Evolutionary conservation across 2,888 invertebrate species (phyloP), one percentile per base, ranked within the genome.

Genomic region (Pemphredon lugubris): DNA sequence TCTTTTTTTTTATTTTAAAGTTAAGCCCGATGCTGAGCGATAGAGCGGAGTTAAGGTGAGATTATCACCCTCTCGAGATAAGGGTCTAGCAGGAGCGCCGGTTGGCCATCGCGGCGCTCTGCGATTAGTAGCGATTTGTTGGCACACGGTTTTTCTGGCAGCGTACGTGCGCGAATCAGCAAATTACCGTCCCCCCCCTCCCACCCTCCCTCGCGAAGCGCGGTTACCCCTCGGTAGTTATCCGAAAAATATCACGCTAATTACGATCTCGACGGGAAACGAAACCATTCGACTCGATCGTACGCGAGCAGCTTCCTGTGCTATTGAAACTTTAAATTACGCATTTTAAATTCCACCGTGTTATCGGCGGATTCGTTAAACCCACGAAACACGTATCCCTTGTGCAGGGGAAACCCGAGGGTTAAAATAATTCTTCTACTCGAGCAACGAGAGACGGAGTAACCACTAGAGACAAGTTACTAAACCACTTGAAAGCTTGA

Each of bases 401-500:
- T n/a, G n/a, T n/a, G n/a, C n/a, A n/a, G n/a, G n/a, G n/a, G n/a
- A n/a, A n/a, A n/a, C n/a, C n/a, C n/a, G n/a, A n/a, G n/a, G n/a
- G n/a, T n/a, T n/a, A n/a, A n/a, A n/a, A n/a, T n/a, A n/a, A n/a
- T n/a, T n/a, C n/a, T n/a, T n/a, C n/a, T n/a, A n/a, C n/a, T n/a
- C n/a, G n/a, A n/a, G n/a, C n/a, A n/a, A n/a, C n/a, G n/a, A 14
- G 57, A 14, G 45, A 30, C 58, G 34, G n/a, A 40, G 16, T 54
- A 60, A 45, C 53, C 61, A 54, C 42, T 16, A 34, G 58, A 60
- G 61, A 72, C 61, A 73, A 61, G 63, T 69, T 73, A 48, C 66
- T 48, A 71, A 78, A 75, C 53, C 79, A 59, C 69, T 79, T 55
- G 76, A 67, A 79, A 73, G 68, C 66, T 73, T 69, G 78, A 79